Conservation (phyloP, 2,888 invertebrate species). For the Oxyteleia sp. region DNA sequence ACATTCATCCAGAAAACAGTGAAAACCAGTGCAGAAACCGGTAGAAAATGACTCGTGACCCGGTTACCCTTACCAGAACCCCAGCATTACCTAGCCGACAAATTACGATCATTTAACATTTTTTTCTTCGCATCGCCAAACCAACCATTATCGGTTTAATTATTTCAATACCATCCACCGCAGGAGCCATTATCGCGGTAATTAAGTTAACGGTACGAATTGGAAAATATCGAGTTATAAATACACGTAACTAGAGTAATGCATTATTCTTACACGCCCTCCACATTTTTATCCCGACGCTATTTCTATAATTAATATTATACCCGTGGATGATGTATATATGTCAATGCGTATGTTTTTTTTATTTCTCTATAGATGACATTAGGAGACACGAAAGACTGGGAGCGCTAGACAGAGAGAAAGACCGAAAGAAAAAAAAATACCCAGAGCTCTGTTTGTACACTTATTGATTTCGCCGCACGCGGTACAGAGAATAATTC, state of each 20-base stretch:
- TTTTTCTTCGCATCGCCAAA: constrained; percentile 19
- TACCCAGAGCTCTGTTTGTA: constrained; percentile 20
- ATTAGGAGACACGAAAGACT: neutral
- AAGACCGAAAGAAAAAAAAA: neutral
- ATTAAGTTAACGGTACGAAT: constrained; percentile 49
- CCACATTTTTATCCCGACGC: constrained; percentile 5
- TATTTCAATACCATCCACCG: constrained; percentile 36
- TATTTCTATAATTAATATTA: constrained; percentile 21
- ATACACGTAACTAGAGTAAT: constrained; percentile 32
- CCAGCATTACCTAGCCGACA: constrained; percentile 66
- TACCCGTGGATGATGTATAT: constrained; percentile 13
- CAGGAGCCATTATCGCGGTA: constrained; percentile 18
- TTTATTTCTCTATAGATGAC: constrained; percentile 19
- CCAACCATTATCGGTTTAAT: constrained; percentile 35
- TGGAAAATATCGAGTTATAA: constrained; percentile 23
- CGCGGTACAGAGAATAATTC: constrained; percentile 49
- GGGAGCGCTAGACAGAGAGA: too few species aligned
- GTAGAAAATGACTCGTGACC: constrained; percentile 71
- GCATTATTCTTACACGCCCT: constrained; percentile 23
- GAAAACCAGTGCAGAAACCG: constrained; percentile 52
- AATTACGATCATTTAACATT: constrained; percentile 60
- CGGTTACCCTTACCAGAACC: constrained; percentile 76
- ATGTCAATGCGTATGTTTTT: constrained; percentile 6
- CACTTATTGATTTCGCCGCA: constrained; percentile 55
- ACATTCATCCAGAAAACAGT: constrained; percentile 35